These are phyloP conservation scores for human (Homo sapiens) DNA, from an alignment of 2,113 vertebrate species.

Conservation along the genomic window GRCh38 chr2:173645501-173646000, in stretches of 20 bases:
- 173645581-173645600: neutral
- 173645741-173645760: neutral
- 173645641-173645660: neutral
- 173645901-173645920: accelerated
- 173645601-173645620: neutral
- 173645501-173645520: neutral
- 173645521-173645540: neutral
- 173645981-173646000: neutral
- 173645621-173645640: neutral
- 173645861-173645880: neutral
- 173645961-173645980: neutral
- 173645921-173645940: accelerated
- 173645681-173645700: neutral
- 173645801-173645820: neutral
- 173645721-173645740: neutral
- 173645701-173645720: neutral
- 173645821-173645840: neutral
- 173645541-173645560: neutral
- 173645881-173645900: neutral
- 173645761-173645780: neutral
- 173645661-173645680: neutral
- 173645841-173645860: neutral
- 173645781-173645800: neutral
- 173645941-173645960: accelerated
- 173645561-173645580: neutral